Percentiles rank a stretch among this genome's conserved stretches.
Evolutionary conservation across 2,113 vertebrate genomes (phyloP).

Genomic region (Oenanthe oenanthe): DNA sequence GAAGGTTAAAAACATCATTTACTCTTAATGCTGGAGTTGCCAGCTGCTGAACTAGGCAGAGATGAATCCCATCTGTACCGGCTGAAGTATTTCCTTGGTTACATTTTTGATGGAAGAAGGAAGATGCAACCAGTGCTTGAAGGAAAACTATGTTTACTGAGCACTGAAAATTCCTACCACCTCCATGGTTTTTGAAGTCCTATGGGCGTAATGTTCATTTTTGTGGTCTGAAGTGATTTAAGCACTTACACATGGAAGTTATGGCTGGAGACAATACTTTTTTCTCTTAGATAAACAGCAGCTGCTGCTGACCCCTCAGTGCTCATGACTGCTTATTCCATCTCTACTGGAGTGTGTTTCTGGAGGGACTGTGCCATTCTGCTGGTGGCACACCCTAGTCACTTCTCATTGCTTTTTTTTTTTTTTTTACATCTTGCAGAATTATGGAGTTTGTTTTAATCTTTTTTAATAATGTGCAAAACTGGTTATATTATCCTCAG

Average conservation of each 20-base stretch:
- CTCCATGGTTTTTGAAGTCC: neutral
- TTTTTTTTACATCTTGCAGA: neutral
- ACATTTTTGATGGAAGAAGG: neutral
- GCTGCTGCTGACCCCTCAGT: neutral
- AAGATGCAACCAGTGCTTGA: neutral
- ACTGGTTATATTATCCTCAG: neutral
- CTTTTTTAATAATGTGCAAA: neutral
- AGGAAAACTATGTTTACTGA: neutral
- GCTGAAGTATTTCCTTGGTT: neutral
- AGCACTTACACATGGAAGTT: slow-evolving; percentile 32
- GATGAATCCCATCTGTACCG: neutral
- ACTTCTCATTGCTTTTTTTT: neutral
- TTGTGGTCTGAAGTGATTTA: slow-evolving; percentile 22
- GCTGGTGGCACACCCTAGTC: neutral
- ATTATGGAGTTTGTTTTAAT: neutral
- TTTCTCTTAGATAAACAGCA: neutral
- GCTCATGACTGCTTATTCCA: neutral
- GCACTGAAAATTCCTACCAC: neutral
- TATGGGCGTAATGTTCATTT: neutral
- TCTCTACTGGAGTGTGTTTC: neutral
- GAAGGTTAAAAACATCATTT: neutral
- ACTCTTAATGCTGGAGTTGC: neutral
- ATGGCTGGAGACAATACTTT: neutral
- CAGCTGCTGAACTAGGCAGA: neutral
- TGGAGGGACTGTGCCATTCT: neutral